Evolutionary conservation across 2,797 vertebrate species (phyloP), one percentile per base, ranked within the genome.

Genomic region (Phrynocephalus guinanensis): DNA sequence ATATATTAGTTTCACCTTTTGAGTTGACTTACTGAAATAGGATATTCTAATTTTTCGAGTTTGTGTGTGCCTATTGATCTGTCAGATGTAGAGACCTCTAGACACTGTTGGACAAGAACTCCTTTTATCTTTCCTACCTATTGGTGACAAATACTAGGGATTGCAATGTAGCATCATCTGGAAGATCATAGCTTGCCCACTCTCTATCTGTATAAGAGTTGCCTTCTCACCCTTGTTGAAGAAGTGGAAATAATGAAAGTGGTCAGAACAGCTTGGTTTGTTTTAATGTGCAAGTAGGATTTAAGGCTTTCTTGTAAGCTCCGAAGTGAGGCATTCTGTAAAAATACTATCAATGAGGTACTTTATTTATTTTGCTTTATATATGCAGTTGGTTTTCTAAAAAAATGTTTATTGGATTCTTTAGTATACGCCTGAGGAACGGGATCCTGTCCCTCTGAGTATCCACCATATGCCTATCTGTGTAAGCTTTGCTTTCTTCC

Each of bases 381-480:
- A 28, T 75, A 4, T 28, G 10, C 78, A 87, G 2, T 66, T 0
- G 77, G 5, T 67, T 56, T 56, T 56, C 0, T 86, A 73, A 93
- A 44, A 44, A 86, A 1, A 86, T 10, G 78, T 82, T 83, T 88
- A 30, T 92, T 88, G 82, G 56, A 67, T 87, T 93, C 90, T 92
- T 86, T 82, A 70, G 99, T 99, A 98, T 77, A 92, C 97, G 50
- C 96, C 97, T 68, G 98, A 99, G 82, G 99, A 99, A 92, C 95
- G 99, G 20, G 98, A 99, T 92, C 98, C 98, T 4, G 98, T 99
- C 85, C 98, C 99, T 1, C 90, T 99, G 89, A 99, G 98, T 73
- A 98, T 99, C 94, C 98, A 99, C 93, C 99, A 99, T 95, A 98
- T 99, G 98, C 99, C 99, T 10, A 97, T 99, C 90, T 98, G 98